Evolutionary conservation across 2,888 invertebrate genomes (phyloP), one percentile per base, ranked within the genome.

Genomic region (Hololepta plana): DNA sequence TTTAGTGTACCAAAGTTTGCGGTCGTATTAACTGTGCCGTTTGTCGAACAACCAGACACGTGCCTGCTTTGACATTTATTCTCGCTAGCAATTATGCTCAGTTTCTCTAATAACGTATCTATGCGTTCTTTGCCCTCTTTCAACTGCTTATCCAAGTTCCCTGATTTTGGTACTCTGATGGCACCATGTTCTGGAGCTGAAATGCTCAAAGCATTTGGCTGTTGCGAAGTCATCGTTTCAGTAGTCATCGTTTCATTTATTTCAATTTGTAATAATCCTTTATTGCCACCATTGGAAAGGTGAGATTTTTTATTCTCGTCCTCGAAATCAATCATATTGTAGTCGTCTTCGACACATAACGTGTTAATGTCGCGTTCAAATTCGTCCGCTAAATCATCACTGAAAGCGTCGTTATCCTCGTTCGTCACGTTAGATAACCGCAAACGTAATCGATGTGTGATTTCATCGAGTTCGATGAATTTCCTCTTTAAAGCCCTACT

Each of bases 381-480:
- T 39, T 69, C 62, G 22, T 60, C 60, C 9, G 57, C 56, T 3
- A 57, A 44, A 36, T 57, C 58, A 20, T 51, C 52, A 30, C 49
- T 49, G 8, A 45, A 47, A 3, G 40, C 50, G 16, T 57, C 57
- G 4, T 58, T 57, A 24, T 61, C 58, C 4, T 57, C 57, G 12
- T 57, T 60, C 0, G 67, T 67, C 1, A 70, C 64, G 38, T 64
- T 61, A 12, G 59, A 57, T 16, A 71, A 46, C 9, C 70, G 55
- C 4, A 60, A 55, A 29, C 63, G 55, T 30, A 70, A 45, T 28
- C 70, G 55, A 42, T 66, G 60, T 2, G 68, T 69, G 23, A 71
- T 71, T 45, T 66, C 64, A 38, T 71, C 67, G 15, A 71, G 41
- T 45, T 71, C 71, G 0, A 57, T 60, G 33, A 68, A 62, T 49